Conservation (phyloP, 53 echinoderm and acorn worm genomes). For the Actinopyga echinites region DNA sequence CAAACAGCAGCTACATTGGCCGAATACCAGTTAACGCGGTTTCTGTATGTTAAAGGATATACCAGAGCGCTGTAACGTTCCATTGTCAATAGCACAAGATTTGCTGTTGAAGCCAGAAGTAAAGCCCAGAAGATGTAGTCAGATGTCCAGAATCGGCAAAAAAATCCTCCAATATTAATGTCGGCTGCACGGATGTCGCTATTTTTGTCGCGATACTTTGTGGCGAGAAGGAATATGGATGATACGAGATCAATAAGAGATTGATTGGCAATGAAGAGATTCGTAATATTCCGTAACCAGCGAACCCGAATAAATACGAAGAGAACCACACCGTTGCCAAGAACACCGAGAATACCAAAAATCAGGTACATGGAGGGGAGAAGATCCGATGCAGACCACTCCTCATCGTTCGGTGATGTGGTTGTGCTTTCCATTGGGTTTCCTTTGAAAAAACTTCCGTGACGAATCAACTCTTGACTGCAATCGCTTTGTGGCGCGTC, state of each 20-base stretch:
- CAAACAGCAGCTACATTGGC: constrained; percentile 20
- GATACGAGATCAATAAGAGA: constrained; percentile 65
- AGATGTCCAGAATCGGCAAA: constrained; percentile 47
- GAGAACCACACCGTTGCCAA: constrained; percentile 62
- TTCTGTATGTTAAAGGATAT: constrained; percentile 27
- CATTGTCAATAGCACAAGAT: constrained; percentile 42
- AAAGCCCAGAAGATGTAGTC: constrained; percentile 47
- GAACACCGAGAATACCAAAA: constrained; percentile 58
- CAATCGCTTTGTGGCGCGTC: not conserved
- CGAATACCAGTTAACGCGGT: constrained; percentile 3
- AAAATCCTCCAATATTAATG: not conserved
- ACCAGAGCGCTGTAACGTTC: constrained; percentile 46
- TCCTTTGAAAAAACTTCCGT: not conserved
- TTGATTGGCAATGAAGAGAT: constrained; percentile 72
- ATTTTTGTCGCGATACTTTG: not conserved
- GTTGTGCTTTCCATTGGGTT: not conserved
- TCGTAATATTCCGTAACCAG: constrained; percentile 53
- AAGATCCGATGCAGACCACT: not conserved
- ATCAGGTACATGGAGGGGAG: constrained; percentile 45
- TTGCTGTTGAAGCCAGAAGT: constrained; percentile 36
- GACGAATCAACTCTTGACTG: not conserved
- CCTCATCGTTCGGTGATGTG: not conserved
- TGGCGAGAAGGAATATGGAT: constrained; percentile 49
- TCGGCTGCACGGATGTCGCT: not conserved
- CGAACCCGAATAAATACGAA: constrained; percentile 57